Evolutionary conservation across 1,140 invertebrate species (phyloP).

Genomic region (Chionoecetes opilio): DNA sequence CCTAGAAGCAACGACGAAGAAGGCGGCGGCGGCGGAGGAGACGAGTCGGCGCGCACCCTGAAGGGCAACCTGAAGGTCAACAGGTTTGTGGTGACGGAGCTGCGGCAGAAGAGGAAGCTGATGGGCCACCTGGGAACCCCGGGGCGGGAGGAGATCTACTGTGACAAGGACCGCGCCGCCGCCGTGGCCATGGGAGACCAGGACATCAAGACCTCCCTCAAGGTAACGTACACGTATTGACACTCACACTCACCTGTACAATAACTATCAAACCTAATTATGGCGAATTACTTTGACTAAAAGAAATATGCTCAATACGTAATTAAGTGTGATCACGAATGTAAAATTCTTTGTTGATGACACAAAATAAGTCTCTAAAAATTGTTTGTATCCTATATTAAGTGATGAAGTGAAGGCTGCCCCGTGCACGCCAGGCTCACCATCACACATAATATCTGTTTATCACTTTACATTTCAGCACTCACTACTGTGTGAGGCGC

Average conservation of each 20-base stretch:
- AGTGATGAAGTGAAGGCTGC: background rate
- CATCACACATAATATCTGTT: conserved; percentile 58
- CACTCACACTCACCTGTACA: background rate
- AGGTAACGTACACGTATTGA: conserved; percentile 50
- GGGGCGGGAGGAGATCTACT: conserved; percentile 91
- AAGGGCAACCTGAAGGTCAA: conserved; percentile 68
- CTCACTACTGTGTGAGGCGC: conserved; percentile 50
- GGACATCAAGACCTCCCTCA: conserved; percentile 88
- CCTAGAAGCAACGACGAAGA: background rate
- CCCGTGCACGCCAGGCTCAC: conserved; percentile 50
- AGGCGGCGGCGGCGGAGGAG: conserved; percentile 33
- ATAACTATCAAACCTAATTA: background rate
- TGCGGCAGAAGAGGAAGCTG: conserved; percentile 77
- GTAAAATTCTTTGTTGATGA: background rate
- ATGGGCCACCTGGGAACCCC: conserved; percentile 77
- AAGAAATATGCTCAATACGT: background rate
- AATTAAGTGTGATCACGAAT: background rate
- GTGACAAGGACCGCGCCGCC: conserved; percentile 94
- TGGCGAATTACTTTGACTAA: background rate
- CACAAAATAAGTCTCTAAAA: background rate
- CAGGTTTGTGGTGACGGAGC: conserved; percentile 75
- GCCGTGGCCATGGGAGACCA: conserved; percentile 92
- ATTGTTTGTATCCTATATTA: background rate
- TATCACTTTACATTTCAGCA: conserved; percentile 65
- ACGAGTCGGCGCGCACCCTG: background rate